A percentile compares a stretch with the other conserved stretches of the same genome.
These are phyloP conservation scores for Nicator chloris DNA, from an alignment of 2,113 vertebrate species.

Conservation along the genomic window DNA sequence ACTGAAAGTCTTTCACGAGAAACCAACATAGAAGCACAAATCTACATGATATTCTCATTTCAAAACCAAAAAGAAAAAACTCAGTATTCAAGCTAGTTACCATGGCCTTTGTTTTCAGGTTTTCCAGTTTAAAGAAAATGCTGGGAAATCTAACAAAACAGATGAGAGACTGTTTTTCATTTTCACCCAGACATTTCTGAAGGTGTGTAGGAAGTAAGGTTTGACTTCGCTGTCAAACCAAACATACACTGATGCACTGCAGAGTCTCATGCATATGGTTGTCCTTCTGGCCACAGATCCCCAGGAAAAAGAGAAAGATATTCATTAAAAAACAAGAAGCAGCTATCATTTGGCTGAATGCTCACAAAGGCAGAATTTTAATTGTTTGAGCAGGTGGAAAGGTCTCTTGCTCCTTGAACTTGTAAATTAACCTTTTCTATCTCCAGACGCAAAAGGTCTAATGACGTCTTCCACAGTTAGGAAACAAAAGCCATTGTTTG, in stretches of 20 bases:
- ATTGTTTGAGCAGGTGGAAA: constrained; percentile 8
- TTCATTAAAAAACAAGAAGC: neutral
- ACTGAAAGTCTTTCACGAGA: neutral
- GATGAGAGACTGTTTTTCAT: neutral
- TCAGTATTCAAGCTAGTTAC: neutral
- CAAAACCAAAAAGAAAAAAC: neutral
- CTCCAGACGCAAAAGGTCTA: neutral
- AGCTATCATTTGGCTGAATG: neutral
- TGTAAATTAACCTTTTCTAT: neutral
- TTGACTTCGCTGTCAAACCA: neutral
- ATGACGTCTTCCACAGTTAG: neutral
- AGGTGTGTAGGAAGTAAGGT: neutral
- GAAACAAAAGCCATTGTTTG: neutral
- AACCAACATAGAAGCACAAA: neutral
- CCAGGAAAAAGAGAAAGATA: neutral
- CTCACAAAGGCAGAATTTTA: neutral
- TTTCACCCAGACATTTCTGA: neutral
- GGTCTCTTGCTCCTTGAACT: neutral
- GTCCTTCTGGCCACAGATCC: neutral
- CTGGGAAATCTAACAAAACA: neutral
- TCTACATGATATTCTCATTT: neutral
- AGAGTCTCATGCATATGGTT: neutral
- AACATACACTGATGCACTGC: neutral
- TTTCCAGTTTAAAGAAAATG: neutral
- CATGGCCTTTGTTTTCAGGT: neutral